Percentiles rank a stretch among this genome's conserved stretches.
These are phyloP conservation scores for Nothoprocta pentlandii DNA, from an alignment of 2,113 vertebrate species.

Conservation along the genomic window DNA sequence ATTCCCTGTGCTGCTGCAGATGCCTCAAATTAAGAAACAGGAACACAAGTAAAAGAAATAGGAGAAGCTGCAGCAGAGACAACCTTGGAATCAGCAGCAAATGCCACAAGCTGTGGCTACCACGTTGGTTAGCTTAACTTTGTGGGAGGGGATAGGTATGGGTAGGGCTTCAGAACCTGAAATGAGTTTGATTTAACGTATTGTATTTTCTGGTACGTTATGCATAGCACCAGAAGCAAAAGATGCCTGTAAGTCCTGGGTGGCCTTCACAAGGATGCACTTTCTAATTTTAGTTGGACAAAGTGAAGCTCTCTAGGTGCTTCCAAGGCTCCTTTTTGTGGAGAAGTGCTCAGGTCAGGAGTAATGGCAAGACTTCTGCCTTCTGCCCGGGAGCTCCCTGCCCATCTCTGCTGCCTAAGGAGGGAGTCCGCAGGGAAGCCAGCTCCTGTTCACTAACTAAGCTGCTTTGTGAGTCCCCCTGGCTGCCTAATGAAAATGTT, in stretches of 20 bases:
- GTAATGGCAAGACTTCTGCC: fast-evolving
- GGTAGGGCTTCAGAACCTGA: neutral
- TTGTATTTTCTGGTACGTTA: neutral
- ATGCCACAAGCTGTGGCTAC: neutral
- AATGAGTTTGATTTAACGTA: neutral
- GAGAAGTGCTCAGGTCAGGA: neutral
- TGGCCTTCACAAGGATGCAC: neutral
- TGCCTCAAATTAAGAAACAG: neutral
- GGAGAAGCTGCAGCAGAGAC: neutral
- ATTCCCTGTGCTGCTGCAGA: neutral
- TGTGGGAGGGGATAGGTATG: neutral
- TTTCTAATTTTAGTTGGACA: neutral
- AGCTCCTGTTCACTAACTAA: neutral
- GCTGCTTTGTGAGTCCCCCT: neutral
- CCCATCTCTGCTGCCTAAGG: fast-evolving
- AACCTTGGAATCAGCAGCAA: neutral
- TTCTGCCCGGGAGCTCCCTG: neutral
- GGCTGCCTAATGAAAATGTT: neutral
- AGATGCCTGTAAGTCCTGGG: neutral
- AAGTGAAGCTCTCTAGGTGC: neutral
- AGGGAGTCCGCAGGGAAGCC: neutral
- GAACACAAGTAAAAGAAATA: neutral
- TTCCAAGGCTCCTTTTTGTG: neutral
- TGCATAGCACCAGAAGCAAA: neutral
- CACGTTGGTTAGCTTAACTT: neutral